A percentile compares a stretch with the other conserved stretches of the same genome.
These are phyloP conservation scores for Eunapius fragilis DNA, from an alignment of 37 sponge, comb jelly and placozoan genomes.

Conservation along the genomic window DNA sequence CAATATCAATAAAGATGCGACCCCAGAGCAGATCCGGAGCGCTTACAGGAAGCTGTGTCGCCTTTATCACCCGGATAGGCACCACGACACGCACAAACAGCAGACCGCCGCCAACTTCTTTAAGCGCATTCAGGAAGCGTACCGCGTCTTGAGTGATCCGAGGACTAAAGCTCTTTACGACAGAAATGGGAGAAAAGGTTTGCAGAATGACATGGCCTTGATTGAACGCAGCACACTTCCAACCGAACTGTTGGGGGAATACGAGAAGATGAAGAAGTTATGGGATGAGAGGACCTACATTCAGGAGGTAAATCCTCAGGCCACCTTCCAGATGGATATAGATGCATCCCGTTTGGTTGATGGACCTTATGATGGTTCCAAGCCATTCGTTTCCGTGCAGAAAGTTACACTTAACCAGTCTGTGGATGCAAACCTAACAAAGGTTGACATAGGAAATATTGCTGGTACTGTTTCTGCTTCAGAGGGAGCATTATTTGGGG, in stretches of 20 bases:
- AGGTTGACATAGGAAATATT: constrained; percentile 20
- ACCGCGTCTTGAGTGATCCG: constrained; percentile 86
- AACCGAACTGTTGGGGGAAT: constrained; percentile 75
- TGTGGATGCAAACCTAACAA: constrained; percentile 60
- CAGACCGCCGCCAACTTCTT: constrained; percentile 76
- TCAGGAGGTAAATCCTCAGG: constrained; percentile 64
- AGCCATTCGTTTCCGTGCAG: constrained; percentile 12
- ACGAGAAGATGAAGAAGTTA: constrained; percentile 66
- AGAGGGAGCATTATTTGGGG: constrained; percentile 9
- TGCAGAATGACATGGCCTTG: constrained; percentile 69
- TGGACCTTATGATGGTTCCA: neutral
- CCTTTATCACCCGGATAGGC: constrained; percentile 93
- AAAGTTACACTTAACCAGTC: constrained; percentile 40
- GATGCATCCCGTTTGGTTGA: constrained; percentile 57
- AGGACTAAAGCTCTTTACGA: constrained; percentile 87
- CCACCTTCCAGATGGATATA: constrained; percentile 49
- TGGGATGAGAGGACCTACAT: constrained; percentile 85
- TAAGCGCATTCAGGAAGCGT: constrained; percentile 82
- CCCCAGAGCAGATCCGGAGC: constrained; percentile 76
- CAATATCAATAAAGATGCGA: constrained; percentile 73
- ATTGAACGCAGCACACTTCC: constrained; percentile 73
- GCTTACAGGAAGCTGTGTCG: constrained; percentile 85
- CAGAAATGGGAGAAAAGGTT: constrained; percentile 79
- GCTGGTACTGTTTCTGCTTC: constrained; percentile 32
- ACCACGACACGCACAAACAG: constrained; percentile 65